phyloP scores from a whole-genome alignment of 2,888 invertebrate species.

The Anagyrus pseudococci region DNA sequence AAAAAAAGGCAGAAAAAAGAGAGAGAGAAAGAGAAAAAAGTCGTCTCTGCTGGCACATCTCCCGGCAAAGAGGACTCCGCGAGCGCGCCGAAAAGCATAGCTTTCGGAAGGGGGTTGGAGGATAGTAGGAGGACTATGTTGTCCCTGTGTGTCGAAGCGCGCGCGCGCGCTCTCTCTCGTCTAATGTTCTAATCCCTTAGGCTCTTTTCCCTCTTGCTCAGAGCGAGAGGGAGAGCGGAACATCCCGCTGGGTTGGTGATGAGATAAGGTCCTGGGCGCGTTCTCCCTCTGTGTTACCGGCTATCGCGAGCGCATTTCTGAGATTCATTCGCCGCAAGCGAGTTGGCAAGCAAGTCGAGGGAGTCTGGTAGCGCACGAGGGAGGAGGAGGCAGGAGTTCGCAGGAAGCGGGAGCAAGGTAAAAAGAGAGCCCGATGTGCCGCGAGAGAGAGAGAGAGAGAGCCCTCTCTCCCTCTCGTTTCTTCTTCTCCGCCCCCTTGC shows the following conservation, averaged over 20 bases:
- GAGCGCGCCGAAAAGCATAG: too few species aligned
- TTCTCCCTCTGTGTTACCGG: too few species aligned
- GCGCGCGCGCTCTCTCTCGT: constrained; percentile 1
- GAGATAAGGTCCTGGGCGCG: constrained; percentile 25
- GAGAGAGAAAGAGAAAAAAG: too few species aligned
- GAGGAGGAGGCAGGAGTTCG: constrained; percentile 18
- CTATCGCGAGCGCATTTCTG: constrained; percentile 41
- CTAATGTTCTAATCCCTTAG: constrained; percentile 37
- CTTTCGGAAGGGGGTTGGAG: constrained; percentile 1
- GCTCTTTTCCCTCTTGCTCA: too few species aligned
- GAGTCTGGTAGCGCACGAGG: constrained; percentile 8
- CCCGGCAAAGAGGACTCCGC: too few species aligned
- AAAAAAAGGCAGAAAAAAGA: too few species aligned
- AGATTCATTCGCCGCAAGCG: constrained; percentile 41
- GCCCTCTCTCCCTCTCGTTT: too few species aligned
- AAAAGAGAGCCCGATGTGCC: constrained; percentile 13
- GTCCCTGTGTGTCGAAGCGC: too few species aligned
- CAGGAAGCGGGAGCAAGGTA: constrained; percentile 25
- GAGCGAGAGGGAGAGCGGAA: constrained; percentile 1
- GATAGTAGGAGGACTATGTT: constrained; percentile 15
- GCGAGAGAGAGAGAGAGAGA: too few species aligned
- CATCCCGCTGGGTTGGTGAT: constrained; percentile 23
- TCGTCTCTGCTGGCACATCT: too few species aligned
- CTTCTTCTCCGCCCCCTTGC: too few species aligned
- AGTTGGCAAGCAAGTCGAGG: neutral